Base-by-base conservation (phyloP, 2,888 invertebrate species). In the Prenolepis imparis region DNA sequence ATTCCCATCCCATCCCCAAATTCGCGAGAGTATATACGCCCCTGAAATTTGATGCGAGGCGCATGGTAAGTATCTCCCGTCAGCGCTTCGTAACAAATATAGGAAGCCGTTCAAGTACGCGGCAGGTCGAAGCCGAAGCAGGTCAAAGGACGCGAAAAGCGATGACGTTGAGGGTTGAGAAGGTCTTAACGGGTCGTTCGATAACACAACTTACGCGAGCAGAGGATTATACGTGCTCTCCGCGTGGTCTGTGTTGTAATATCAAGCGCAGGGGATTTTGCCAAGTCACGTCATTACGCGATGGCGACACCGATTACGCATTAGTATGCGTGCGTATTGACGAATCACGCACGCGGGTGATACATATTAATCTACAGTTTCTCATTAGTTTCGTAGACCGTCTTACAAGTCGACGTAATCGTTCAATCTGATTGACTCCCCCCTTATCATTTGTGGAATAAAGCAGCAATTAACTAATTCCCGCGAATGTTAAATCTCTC, bases 181-280 rank as follows among this genome's bases (percentile, higher is more conserved):
- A 52, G 80, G 64, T 89, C 81, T 84, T 75, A 77, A 64, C 44
- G 67, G 48, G 15, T 52, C 52, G 80, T 82, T 86, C 67, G 81
- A 67, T 80, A 15, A 39, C 84, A 55, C 21, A 44, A 85, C 73
- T 88, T 89, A 75, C 75, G 78, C 75, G 78, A 64, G 36, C 75
- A 67, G 39, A 68, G 61, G 82, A 87, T 89, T 85, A 85, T 84
- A 87, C 32, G 57, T 68, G 84, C 83, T 74, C 21, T 12, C 21
- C 8, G 80, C 61, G 59, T 9, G 39, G 63, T 61, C n/a, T 21
- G 57, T 39, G 82, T 61, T 39, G 82, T 61, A 70, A 84, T 77
- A 55, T 72, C 64, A 52, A n/a, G 55, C 59, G 52, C 18, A 36
- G 59, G 75, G 77, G 32, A 73, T 61, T 41, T 72, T 52, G 48